Base-by-base conservation (phyloP, 2,113 vertebrate genomes). In the Calyptommatus sinebrachiatus region DNA sequence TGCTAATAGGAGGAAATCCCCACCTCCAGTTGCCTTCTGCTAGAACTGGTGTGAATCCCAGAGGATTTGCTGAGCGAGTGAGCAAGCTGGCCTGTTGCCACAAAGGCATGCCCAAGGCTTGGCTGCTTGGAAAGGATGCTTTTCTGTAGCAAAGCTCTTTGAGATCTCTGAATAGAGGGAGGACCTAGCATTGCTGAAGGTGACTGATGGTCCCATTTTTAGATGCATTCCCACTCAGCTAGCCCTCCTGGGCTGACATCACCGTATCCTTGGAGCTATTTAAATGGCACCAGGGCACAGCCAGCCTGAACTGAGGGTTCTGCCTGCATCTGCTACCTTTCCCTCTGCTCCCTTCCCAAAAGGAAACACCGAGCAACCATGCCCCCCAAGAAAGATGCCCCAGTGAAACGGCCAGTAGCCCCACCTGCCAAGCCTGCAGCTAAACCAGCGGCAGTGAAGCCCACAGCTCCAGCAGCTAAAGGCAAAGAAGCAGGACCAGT, bases 361-460 rank as follows among this genome's bases (percentile, higher is more conserved):
- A 31, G 35, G 41, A 48, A 28, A 50, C 9, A 45, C 41, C 3
- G 4, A 14, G 18, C 24, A 12, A 66, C n/a, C 89, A 93, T 93
- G 92, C 88, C 92, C 78, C 92, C 92, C 81, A 93, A 93, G 89
- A 93, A 93, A 66, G 92, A 93, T 73, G 72, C 89, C 78, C 91
- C 92, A 0, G 82, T 93, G 88, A 93, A 92, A 90, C 90, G 90
- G 82, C 91, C 92, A 28, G 76, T 78, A 11, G 90, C 86, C 4
- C 85, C 89, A 26, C 46, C 90, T 48, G 74, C 86, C 77, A 93
- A 92, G 28, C 86, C 90, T 31, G 87, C 86, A 63, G 69, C 88
- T 69, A 92, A 91, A 68, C 87, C 92, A 16, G 84, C 83, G 45
- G 63, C 7, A 22, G 63, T 69, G 46, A 83, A 83, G 26, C 74